These are phyloP conservation scores for Anhinga rufa DNA, from an alignment of 2,113 vertebrate genomes.

Conservation along the genomic window DNA sequence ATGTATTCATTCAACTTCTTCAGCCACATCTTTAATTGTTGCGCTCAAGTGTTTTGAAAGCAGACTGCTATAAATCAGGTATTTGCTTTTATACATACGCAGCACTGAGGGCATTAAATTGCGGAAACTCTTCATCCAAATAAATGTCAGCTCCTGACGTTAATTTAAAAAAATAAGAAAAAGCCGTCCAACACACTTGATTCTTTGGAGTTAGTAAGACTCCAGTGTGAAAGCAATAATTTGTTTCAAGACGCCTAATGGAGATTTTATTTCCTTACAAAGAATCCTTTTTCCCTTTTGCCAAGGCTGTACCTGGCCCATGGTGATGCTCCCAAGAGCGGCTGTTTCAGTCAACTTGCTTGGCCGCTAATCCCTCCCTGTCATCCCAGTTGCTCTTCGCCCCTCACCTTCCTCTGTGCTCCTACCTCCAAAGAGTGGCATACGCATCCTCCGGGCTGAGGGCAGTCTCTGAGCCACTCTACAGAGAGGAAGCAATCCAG, in stretches of 20 bases:
- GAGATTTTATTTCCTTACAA: not conserved
- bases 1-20: not conserved
- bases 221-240: not conserved
- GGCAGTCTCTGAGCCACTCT: not conserved
- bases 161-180: not conserved
- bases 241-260: not conserved
- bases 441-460: not conserved
- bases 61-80: not conserved
- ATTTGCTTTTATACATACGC: not conserved
- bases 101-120: not conserved
- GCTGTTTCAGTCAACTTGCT: not conserved
- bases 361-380: not conserved
- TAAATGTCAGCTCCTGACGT: not conserved
- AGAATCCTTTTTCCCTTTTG: not conserved
- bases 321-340: not conserved
- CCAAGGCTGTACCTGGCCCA: not conserved
- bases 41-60: not conserved
- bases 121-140: not conserved
- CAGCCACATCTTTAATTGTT: not conserved
- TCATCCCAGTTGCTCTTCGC: not conserved
- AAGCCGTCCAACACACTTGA: not conserved
- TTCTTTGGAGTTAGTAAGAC: not conserved
- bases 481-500: not conserved
- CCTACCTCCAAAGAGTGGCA: not conserved
- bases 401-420: not conserved